A percentile compares a stretch with the other conserved stretches of the same genome.
phyloP scores from a whole-genome alignment of 2,797 vertebrate species.

The Myiothlypis coronata region DNA sequence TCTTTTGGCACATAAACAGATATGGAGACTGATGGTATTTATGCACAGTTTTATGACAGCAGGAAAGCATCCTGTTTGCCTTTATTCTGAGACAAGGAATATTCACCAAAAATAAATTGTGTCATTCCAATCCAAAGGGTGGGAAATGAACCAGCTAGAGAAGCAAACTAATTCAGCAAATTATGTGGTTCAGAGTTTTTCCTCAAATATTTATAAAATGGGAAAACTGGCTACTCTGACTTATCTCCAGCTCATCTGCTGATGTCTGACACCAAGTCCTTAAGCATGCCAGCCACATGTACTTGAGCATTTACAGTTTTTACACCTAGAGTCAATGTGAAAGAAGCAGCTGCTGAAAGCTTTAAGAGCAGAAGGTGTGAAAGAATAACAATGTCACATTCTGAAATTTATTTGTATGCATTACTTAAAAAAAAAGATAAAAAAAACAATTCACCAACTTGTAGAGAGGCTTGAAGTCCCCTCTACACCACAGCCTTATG shows the following conservation, averaged over 20 bases:
- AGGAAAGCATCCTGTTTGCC: not conserved
- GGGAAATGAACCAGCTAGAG: not conserved
- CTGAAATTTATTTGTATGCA: not conserved
- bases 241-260: not conserved
- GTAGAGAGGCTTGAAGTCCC: not conserved
- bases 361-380: not conserved
- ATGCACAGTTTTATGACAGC: not conserved
- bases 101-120: not conserved
- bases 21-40: not conserved
- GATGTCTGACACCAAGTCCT: not conserved
- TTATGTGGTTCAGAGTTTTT: not conserved
- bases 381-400: not conserved
- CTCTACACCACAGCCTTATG: not conserved
- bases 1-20: not conserved
- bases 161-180: not conserved
- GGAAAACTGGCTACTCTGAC: not conserved
- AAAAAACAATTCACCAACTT: not conserved
- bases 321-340: not conserved
- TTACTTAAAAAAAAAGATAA: not conserved
- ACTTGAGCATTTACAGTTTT: not conserved
- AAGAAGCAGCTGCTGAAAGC: slow-evolving; percentile 10
- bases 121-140: not conserved
- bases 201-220: not conserved
- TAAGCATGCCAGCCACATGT: not conserved
- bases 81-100: not conserved